Conservation (phyloP, 2,113 vertebrate genomes). For the Motacilla tschutschensis region DNA sequence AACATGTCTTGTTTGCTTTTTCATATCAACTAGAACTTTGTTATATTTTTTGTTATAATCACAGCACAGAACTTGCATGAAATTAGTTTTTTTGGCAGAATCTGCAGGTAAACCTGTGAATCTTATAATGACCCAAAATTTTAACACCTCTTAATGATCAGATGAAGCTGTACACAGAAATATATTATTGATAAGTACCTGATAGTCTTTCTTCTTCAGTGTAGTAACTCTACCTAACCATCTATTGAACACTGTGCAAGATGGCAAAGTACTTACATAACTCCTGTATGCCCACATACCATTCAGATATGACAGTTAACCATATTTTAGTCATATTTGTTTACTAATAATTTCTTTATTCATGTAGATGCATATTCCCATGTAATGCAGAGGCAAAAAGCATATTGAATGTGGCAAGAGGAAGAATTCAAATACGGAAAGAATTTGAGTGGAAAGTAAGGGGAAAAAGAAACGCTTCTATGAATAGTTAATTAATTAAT, state of each 20-base stretch:
- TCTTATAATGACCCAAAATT: background rate
- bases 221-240: background rate
- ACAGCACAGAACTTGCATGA: background rate
- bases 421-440: background rate
- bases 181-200: background rate
- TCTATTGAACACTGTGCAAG: background rate
- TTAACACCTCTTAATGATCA: background rate
- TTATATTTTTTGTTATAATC: background rate
- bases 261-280: background rate
- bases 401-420: background rate
- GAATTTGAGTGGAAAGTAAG: background rate
- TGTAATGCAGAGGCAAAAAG: background rate
- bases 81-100: background rate
- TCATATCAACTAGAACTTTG: background rate
- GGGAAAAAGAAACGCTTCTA: background rate
- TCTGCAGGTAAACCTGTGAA: background rate
- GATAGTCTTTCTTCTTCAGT: background rate
- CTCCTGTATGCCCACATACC: background rate
- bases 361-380: background rate
- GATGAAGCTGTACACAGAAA: background rate
- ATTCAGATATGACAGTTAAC: background rate
- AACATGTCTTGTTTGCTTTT: background rate
- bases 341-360: background rate
- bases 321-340: background rate
- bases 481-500: conserved; percentile 38